Evolutionary conservation across 2,888 invertebrate species (phyloP).

Genomic region (Peribatodes rhomboidaria): DNA sequence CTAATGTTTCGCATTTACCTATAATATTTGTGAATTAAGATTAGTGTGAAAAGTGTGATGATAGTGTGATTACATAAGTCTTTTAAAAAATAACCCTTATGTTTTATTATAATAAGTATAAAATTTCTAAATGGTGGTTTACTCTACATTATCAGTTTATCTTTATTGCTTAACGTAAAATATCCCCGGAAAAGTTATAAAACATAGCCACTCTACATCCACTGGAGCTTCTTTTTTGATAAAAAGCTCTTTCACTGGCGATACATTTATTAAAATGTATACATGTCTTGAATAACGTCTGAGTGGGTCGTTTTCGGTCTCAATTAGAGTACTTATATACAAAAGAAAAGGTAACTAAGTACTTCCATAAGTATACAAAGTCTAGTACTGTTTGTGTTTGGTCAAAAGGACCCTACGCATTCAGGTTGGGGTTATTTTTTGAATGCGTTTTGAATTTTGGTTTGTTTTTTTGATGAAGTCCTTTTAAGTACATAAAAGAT

Average conservation of each 20-base stretch:
- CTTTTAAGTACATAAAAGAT: slow-evolving; percentile 1
- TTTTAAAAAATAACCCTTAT: too few species aligned
- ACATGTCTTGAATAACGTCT: slow-evolving; percentile 75
- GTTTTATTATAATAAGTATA: too few species aligned
- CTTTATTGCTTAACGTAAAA: not conserved
- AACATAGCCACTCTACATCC: slow-evolving; percentile 18
- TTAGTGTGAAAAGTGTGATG: too few species aligned
- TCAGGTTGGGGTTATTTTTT: slow-evolving; percentile 7
- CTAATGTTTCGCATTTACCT: too few species aligned
- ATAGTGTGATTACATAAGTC: too few species aligned
- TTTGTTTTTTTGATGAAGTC: slow-evolving; percentile 13
- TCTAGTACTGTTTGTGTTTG: slow-evolving; percentile 14
- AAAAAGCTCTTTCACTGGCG: slow-evolving; percentile 81
- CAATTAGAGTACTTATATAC: slow-evolving; percentile 39
- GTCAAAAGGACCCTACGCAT: slow-evolving; percentile 20
- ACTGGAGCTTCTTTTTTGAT: slow-evolving; percentile 64
- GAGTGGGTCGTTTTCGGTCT: slow-evolving; percentile 72
- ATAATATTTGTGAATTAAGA: too few species aligned
- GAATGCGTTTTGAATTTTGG: slow-evolving; percentile 8
- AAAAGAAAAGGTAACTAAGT: slow-evolving; percentile 20
- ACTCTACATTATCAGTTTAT: too few species aligned
- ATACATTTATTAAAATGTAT: slow-evolving; percentile 86
- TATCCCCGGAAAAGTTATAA: not conserved
- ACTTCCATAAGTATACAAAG: slow-evolving; percentile 10
- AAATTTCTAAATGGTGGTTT: too few species aligned